Conservation (phyloP, 2,888 invertebrate genomes). For the Allygus modestus region DNA sequence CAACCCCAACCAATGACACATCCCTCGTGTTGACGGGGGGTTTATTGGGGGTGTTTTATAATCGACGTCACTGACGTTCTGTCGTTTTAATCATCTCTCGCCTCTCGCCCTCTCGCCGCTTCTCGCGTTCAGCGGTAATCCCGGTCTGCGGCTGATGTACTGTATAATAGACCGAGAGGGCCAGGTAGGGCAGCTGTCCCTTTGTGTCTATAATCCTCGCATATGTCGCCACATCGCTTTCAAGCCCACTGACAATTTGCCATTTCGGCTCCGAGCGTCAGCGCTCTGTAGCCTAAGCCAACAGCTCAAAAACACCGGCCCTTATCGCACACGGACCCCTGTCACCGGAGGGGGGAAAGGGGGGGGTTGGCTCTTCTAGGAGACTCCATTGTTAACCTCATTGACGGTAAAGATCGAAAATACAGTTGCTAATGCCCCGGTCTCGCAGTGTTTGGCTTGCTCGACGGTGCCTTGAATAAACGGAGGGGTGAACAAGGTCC, state of each 20-base stretch:
- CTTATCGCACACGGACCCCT: conserved; percentile 46
- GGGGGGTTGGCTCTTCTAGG: conserved; percentile 9
- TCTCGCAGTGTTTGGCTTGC: background rate
- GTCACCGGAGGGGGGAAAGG: background rate
- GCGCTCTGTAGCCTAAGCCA: conserved; percentile 57
- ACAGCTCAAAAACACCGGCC: conserved; percentile 54
- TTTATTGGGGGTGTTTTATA: too few species aligned
- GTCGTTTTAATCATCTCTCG: too few species aligned
- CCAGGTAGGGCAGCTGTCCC: conserved; percentile 37
- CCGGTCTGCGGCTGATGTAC: conserved; percentile 32
- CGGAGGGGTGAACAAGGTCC: background rate
- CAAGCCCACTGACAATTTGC: conserved; percentile 66
- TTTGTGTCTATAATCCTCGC: conserved; percentile 64
- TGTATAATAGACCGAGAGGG: conserved; percentile 58
- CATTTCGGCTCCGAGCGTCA: conserved; percentile 62
- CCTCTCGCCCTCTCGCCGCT: background rate
- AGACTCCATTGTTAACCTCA: conserved; percentile 15
- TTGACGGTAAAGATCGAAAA: conserved; percentile 43
- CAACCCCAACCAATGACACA: background rate
- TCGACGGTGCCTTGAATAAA: background rate
- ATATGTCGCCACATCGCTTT: conserved; percentile 65
- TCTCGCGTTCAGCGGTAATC: too few species aligned
- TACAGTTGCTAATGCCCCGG: conserved; percentile 21
- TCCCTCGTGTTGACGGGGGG: background rate
- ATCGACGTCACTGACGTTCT: background rate